Percentiles rank a stretch among this genome's conserved stretches.
Conservation (phyloP, 2,888 invertebrate genomes). For the Oscheius onirici region DNA sequence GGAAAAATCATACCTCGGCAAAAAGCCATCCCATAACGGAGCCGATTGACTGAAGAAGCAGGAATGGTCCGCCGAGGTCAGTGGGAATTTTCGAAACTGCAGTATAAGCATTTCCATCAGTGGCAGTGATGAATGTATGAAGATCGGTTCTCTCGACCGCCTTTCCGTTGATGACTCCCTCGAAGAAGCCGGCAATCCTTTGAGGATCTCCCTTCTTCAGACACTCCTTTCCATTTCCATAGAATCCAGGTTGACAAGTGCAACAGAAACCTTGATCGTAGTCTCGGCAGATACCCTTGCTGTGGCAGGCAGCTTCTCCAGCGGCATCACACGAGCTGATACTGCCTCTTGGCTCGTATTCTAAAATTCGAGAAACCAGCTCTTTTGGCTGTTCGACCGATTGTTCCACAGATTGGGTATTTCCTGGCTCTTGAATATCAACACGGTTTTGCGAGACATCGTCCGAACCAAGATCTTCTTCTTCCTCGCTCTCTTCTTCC, state of each 20-base stretch:
- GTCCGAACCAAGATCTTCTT: neutral
- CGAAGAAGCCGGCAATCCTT: constrained; percentile 88
- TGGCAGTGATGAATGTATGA: constrained; percentile 85
- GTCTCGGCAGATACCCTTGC: constrained; percentile 74
- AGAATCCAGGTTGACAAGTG: constrained; percentile 82
- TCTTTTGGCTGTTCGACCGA: neutral
- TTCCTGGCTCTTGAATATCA: neutral
- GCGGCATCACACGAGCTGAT: constrained; percentile 9
- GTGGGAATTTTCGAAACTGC: constrained; percentile 76
- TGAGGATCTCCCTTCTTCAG: constrained; percentile 84
- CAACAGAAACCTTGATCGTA: constrained; percentile 89
- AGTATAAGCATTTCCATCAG: constrained; percentile 58
- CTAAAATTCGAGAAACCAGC: neutral
- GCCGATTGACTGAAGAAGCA: constrained; percentile 85
- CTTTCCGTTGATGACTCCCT: constrained; percentile 84
- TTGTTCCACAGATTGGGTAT: neutral
- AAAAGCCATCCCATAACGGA: constrained; percentile 92
- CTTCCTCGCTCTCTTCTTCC: constrained; percentile 12
- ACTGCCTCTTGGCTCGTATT: neutral
- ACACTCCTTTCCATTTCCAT: constrained; percentile 92
- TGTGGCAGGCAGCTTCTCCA: constrained; percentile 30
- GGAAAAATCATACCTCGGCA: constrained; percentile 75
- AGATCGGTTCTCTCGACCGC: constrained; percentile 82
- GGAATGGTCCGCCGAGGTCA: constrained; percentile 82
- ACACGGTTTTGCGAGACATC: neutral